Percentiles rank a stretch among this genome's conserved stretches.
Evolutionary conservation across 2,797 vertebrate genomes (phyloP).

Genomic region (Peromyscus eremicus): DNA sequence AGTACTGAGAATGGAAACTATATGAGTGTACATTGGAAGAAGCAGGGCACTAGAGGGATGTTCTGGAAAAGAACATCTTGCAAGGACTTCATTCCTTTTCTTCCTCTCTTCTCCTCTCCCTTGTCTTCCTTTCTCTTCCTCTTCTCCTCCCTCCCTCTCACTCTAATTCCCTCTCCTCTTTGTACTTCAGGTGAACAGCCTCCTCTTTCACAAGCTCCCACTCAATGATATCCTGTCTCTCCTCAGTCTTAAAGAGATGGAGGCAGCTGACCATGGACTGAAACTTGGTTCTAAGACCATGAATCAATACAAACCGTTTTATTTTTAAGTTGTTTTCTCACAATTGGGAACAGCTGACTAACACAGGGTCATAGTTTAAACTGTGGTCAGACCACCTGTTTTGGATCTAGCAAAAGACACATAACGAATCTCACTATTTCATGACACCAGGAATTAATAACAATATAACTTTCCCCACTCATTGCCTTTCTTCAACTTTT

Average conservation of each 20-base stretch:
- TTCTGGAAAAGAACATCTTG: not conserved
- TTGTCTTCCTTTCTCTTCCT: too few relatives aligned
- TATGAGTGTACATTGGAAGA: not conserved
- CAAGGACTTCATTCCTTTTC: not conserved
- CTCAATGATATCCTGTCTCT: too few relatives aligned
- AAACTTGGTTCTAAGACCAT: too few relatives aligned
- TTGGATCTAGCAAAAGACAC: not conserved
- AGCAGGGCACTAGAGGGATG: not conserved
- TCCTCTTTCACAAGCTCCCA: too few relatives aligned
- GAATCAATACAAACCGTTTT: too few relatives aligned
- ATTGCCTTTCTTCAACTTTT: not conserved
- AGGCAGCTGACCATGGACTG: too few relatives aligned
- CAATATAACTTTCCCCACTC: too few relatives aligned
- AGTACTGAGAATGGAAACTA: not conserved
- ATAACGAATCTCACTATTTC: not conserved
- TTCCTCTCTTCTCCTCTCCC: too few relatives aligned
- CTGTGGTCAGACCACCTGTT: not conserved
- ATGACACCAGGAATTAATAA: not conserved
- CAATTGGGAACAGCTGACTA: not conserved
- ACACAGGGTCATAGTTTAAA: not conserved
- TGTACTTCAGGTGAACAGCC: too few relatives aligned
- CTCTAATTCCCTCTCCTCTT: not conserved
- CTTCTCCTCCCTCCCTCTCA: not conserved
- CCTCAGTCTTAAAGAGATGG: too few relatives aligned
- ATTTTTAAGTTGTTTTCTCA: not conserved